Evolutionary conservation across 2,113 vertebrate genomes (phyloP).

Genomic region (Connochaetes taurinus): DNA sequence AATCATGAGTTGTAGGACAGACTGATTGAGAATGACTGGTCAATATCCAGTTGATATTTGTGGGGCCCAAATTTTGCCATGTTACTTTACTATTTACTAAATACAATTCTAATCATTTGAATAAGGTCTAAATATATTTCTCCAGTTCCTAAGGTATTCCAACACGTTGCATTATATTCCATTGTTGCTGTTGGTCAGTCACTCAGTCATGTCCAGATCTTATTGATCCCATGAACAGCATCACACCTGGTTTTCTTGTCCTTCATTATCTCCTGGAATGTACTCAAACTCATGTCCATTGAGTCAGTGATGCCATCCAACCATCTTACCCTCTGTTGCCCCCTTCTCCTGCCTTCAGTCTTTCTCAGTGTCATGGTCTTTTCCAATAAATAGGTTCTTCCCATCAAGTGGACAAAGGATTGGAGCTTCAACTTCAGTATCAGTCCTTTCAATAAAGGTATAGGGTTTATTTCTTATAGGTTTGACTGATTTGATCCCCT

Average conservation of each 20-base stretch:
- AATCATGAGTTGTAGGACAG: accelerated
- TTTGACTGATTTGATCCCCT: neutral
- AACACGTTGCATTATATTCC: neutral
- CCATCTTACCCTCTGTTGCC: neutral
- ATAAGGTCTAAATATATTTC: neutral
- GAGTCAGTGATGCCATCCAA: neutral
- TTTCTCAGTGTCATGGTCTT: neutral
- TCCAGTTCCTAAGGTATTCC: neutral
- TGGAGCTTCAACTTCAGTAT: neutral
- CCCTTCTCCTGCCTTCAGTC: neutral
- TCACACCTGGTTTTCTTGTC: neutral
- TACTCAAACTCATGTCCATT: neutral
- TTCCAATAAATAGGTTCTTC: neutral
- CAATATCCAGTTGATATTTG: neutral
- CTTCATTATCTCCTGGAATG: neutral
- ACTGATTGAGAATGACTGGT: neutral
- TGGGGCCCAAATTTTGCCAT: neutral
- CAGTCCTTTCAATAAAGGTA: neutral
- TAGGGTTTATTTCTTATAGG: neutral
- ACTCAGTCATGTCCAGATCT: neutral
- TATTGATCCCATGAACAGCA: neutral
- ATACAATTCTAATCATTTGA: neutral
- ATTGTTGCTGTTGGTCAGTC: neutral
- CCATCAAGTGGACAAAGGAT: neutral
- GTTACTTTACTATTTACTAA: neutral